A percentile compares a stretch with the other conserved stretches of the same genome.
phyloP scores from a whole-genome alignment of 1,140 invertebrate species.

The Prorops nasuta region DNA sequence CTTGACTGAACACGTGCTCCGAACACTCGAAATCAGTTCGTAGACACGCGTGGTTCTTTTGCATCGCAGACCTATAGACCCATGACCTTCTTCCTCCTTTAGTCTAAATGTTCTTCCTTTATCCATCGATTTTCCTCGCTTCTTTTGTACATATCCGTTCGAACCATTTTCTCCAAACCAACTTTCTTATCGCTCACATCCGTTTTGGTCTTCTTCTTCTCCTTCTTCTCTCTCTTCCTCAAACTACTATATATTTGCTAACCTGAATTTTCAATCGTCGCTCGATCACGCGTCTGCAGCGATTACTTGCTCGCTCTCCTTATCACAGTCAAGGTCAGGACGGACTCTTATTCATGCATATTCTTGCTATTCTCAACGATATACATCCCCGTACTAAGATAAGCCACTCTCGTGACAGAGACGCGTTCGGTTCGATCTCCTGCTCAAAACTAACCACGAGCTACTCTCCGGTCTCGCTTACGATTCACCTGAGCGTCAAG shows the following conservation, averaged over 20 bases:
- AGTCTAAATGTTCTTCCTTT: too few species aligned
- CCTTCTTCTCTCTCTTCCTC: background rate
- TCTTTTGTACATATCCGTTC: background rate
- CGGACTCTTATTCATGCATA: too few species aligned
- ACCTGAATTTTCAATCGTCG: background rate
- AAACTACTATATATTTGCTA: background rate
- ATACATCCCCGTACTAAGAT: background rate
- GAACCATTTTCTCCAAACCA: slow-evolving; percentile 19
- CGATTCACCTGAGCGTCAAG: slow-evolving; percentile 50
- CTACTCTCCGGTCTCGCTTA: slow-evolving; percentile 38
- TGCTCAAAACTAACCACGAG: slow-evolving; percentile 49
- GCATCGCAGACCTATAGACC: background rate
- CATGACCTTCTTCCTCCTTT: background rate
- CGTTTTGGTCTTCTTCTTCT: background rate
- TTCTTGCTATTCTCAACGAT: too few species aligned
- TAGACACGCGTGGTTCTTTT: background rate
- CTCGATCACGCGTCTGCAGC: slow-evolving; percentile 8
- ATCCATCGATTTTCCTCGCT: background rate
- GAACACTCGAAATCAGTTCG: background rate
- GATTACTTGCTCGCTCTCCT: background rate
- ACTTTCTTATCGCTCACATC: too few species aligned
- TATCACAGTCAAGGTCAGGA: background rate
- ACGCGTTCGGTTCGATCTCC: slow-evolving; percentile 48
- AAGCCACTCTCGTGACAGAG: slow-evolving; percentile 10
- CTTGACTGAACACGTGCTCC: background rate